Percentiles rank a stretch among this genome's conserved stretches.
Conservation (phyloP, 2,113 vertebrate species). For the Pollimyrus isidori region DNA sequence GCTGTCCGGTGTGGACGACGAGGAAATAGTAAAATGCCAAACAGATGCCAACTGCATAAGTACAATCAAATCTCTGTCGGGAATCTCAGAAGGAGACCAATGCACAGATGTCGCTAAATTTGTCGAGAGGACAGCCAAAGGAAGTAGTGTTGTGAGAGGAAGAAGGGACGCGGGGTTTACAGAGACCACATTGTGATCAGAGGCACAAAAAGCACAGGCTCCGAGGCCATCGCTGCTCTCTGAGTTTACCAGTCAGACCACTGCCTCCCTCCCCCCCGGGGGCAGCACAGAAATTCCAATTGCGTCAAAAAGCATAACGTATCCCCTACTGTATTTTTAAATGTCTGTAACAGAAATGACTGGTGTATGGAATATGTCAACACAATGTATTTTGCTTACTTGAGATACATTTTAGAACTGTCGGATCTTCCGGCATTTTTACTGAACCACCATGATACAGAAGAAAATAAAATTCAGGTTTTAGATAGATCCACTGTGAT, state of each 20-base stretch:
- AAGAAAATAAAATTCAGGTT: neutral
- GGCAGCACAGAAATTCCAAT: neutral
- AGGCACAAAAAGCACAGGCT: neutral
- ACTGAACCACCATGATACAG: neutral
- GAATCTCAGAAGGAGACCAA: constrained; percentile 39
- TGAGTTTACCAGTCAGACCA: neutral
- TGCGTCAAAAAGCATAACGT: neutral
- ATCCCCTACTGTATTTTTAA: neutral
- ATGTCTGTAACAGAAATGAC: neutral
- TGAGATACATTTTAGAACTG: neutral
- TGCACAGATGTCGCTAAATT: constrained; percentile 46
- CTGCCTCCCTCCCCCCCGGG: too few species aligned
- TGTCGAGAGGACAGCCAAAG: constrained; percentile 38
- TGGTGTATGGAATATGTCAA: neutral
- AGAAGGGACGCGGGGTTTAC: neutral
- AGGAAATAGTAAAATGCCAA: constrained; percentile 45
- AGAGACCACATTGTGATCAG: constrained; percentile 25
- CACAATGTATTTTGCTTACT: neutral
- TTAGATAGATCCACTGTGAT: neutral
- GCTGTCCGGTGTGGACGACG: constrained; percentile 25
- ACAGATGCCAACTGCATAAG: constrained; percentile 52
- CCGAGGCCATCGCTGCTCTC: neutral
- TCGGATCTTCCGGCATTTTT: neutral
- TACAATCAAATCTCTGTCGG: constrained; percentile 52
- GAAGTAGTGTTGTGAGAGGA: constrained; percentile 38